Base-by-base conservation (phyloP, 2,113 vertebrate genomes). In the Brachirus orientalis region DNA sequence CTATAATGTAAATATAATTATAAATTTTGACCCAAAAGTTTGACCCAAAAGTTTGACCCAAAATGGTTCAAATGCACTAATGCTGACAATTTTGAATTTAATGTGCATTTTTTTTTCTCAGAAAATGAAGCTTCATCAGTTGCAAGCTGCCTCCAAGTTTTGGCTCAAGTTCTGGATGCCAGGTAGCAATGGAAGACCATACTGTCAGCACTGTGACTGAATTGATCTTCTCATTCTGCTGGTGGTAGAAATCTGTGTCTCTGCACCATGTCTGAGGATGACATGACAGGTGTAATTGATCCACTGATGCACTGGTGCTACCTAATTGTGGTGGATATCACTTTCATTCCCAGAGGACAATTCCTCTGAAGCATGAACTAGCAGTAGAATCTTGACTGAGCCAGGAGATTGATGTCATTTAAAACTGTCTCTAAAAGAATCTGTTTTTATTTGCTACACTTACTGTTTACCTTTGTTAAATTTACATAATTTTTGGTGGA, bases 131-230 rank as follows among this genome's bases (percentile, higher is more conserved):
- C 93, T 18, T 90, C 94, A 0, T 94, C 94, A 47, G 92, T 97
- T 78, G 93, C 95, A 74, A 97, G 94, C 91, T 97, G 96, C 84
- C 95, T 98, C 75, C 93, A 94, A 71, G 94, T 95, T 78, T 83
- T 98, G 92, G 95, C 95, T 52, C 95, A 95, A 79, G 95, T 95
- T 44, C 90, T 98, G 90, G 96, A 98, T 92, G 94, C 93, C 0
- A 97, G 96, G 97, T 98, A 95, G 80, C 82, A 89, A 71, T 14
- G 11, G 50, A 65, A 63, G 62, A 51, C 81, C 75, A 72, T 74
- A 47, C 68, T 59, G 51, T 60, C 67, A 75, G 6, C 72, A 70
- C 41, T 62, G 45, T 57, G 66, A 50, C 55, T 36, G n/a, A 72
- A 69, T 69, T 4, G 4, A 71, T 80, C 19, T 63, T 35, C 45